These are phyloP conservation scores for Uria aalge DNA, from an alignment of 2,113 vertebrate genomes.

Conservation along the genomic window DNA sequence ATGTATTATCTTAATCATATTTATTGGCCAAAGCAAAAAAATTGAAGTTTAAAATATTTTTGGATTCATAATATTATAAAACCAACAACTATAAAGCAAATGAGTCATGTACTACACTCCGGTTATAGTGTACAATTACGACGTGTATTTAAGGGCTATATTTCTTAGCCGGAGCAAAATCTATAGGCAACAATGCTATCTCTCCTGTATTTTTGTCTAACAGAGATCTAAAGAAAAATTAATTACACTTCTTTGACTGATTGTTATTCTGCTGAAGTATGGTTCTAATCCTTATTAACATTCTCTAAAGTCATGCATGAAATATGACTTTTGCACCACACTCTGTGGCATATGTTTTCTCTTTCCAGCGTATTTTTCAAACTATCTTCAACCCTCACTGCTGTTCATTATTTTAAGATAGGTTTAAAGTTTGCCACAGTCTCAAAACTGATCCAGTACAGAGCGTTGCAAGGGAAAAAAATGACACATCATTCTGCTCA, in stretches of 20 bases:
- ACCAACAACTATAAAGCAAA: slow-evolving; percentile 47
- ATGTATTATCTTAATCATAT: slow-evolving; percentile 91
- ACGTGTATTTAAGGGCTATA: slow-evolving; percentile 9
- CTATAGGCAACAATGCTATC: slow-evolving; percentile 45
- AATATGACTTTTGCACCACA: slow-evolving; percentile 85
- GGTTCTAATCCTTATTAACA: slow-evolving; percentile 93
- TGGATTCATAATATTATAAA: slow-evolving; percentile 49
- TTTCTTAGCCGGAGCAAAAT: neutral
- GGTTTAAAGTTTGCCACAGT: slow-evolving; percentile 77
- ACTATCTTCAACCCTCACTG: slow-evolving; percentile 78
- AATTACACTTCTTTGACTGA: slow-evolving; percentile 79
- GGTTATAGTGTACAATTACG: neutral
- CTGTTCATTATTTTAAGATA: slow-evolving; percentile 86
- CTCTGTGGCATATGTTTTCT: slow-evolving; percentile 85
- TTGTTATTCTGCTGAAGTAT: slow-evolving; percentile 79
- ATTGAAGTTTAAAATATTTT: slow-evolving; percentile 52
- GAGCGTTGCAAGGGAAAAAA: slow-evolving; percentile 45
- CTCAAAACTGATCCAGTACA: slow-evolving; percentile 56
- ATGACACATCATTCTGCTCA: slow-evolving; percentile 66
- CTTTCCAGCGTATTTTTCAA: slow-evolving; percentile 87
- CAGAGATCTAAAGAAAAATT: slow-evolving; percentile 80
- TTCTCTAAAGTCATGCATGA: slow-evolving; percentile 89
- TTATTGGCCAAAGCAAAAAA: slow-evolving; percentile 84
- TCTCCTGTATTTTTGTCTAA: slow-evolving; percentile 68
- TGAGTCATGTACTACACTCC: slow-evolving; percentile 22